Base-by-base conservation (phyloP, 1,140 invertebrate species). In the Lysiphlebus fabarum region DNA sequence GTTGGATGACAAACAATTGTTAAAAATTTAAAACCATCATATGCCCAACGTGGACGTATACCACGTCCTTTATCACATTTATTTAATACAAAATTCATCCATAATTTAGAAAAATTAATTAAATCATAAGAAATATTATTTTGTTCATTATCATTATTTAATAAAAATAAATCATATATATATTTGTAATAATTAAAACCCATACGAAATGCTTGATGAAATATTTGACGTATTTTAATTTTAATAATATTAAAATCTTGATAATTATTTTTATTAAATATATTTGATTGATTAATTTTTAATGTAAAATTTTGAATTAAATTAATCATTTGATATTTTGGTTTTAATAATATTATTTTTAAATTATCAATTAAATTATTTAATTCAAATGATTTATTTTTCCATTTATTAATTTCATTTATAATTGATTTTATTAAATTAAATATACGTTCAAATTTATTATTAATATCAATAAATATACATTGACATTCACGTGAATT, bases 101-200 rank as follows among this genome's bases (percentile, higher is more conserved):
- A 96, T 65, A 90, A 82, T 59, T 85, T 81, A 5, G 91, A 90
- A 76, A 95, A 93, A 49, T 82, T 76, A 1, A 93, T 84, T 49
- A 93, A 81, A 45, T 81, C 79, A 6, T 69, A 66, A 3, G 81
- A 74, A 61, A 72, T 73, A 57, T 63, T 66, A 43, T 62, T 69
- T n/a, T n/a, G n/a, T n/a, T n/a, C n/a, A n/a, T n/a, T 2, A 26
- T 54, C 70, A 34, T 78, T 74, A 10, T 84, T 79, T 5, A 77
- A 75, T 0, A 78, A 75, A 14, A 85, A 80, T 7, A 92, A 74
- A 17, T 87, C 82, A 48, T 85, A 86, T 51, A 92, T 82, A 73
- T 93, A 91, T 75, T 88, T 91, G 67, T 93, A 87, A 70, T 93
- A 93, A 84, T 93, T 92, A 77, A 95, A 96, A 3, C 90, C 91